Base-by-base conservation (phyloP, 2,113 vertebrate genomes). In the Phylloscopus whistleri region DNA sequence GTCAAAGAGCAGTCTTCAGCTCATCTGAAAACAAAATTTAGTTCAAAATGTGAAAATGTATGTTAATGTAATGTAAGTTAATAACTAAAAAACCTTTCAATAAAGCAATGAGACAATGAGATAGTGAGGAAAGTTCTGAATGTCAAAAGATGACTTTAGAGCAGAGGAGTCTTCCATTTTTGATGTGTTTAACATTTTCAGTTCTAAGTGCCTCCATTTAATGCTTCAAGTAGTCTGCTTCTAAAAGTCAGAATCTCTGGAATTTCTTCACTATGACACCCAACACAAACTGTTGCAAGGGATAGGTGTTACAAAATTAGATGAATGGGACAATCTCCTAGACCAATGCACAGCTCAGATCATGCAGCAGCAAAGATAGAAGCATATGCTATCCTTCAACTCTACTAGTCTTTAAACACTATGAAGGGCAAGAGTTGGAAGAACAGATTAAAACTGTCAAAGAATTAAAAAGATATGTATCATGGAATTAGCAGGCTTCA, bases 341-440 rank as follows among this genome's bases (percentile, higher is more conserved):
- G 49, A 69, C 15, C 21, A 53, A 26, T 22, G 33, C 37, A 30
- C 33, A 76, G 70, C 53, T 87, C 78, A 49, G 44, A 53, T 15
- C 60, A 56, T 5, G 41, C 22, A 76, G 77, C 59, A 69, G 20
- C n/a, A 77, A 75, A 12, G 28, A 48, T 6, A 79, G 85, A 87
- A 72, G 0, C 19, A 19, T 15, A 31, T 0, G 1, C 23, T 58
- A 17, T 43, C 14, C 60, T 87, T 46, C 9, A 69, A 46, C 28
- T 66, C 49, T 37, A 16, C 13, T 35, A 27, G 27, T n/a, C 44
- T 79, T 49, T 35, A 88, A 66, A 89, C 53, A 41, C 26, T n/a
- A n/a, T 15, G 53, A 66, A 43, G 28, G 39, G 28, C 10, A 69
- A 62, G 31, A 56, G 13, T 22, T 82, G 44, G 82, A 68, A 90